Evolutionary conservation across 2,113 vertebrate species (phyloP).

Genomic region (Thamnaconus septentrionalis): DNA sequence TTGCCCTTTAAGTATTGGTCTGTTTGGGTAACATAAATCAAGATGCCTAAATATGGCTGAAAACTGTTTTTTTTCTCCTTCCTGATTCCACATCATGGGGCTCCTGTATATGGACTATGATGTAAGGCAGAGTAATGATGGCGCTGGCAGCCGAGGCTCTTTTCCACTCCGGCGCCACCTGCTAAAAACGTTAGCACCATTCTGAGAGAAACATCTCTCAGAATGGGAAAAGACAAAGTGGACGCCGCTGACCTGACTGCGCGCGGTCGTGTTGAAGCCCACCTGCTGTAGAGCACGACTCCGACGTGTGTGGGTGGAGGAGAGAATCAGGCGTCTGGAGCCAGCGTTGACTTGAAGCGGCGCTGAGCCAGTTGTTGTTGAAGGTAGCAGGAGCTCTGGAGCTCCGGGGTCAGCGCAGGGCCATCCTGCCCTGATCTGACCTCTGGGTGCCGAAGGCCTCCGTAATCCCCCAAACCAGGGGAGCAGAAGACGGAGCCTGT

Average conservation of each 20-base stretch:
- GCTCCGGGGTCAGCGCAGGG: conserved; percentile 12
- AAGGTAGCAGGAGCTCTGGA: conserved; percentile 37
- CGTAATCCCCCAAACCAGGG: conserved; percentile 27
- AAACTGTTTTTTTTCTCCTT: no score
- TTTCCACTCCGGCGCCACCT: no score
- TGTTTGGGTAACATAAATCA: no score
- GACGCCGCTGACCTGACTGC: conserved; percentile 1
- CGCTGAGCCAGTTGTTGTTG: conserved; percentile 32
- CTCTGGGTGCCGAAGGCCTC: conserved; percentile 24
- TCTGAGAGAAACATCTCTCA: no score
- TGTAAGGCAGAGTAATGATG: no score
- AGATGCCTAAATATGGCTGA: no score
- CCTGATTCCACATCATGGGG: no score
- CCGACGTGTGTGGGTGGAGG: conserved; percentile 46
- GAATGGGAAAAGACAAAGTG: no score
- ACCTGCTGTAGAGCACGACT: conserved; percentile 55
- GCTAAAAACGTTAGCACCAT: no score
- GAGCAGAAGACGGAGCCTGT: conserved; percentile 27
- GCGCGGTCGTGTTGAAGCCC: conserved; percentile 33
- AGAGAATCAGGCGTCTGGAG: conserved; percentile 45
- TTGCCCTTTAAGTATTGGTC: no score
- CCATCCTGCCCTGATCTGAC: conserved; percentile 36
- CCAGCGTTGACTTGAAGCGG: conserved; percentile 32
- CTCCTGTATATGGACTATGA: no score
- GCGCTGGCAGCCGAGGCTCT: no score